Conservation (phyloP, 2,888 invertebrate genomes). For the Andrena flavipes region DNA sequence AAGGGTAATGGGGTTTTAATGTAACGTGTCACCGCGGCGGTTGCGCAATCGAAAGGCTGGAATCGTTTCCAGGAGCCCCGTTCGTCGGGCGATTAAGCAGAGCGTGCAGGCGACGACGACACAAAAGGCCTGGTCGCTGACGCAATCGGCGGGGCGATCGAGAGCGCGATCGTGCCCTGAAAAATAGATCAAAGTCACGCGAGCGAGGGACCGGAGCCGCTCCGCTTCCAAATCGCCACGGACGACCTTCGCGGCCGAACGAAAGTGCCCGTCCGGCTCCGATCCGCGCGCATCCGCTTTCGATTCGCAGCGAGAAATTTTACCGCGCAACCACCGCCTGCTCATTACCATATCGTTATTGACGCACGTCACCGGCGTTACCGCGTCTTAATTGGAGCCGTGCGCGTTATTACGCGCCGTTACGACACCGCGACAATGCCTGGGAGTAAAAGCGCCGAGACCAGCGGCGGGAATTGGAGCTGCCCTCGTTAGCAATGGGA, state of each 20-base stretch:
- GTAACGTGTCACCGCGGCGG: not conserved
- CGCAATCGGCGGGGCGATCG: slow-evolving; percentile 45
- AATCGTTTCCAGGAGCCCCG: slow-evolving; percentile 37
- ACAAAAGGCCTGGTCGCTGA: slow-evolving; percentile 52
- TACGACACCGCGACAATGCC: slow-evolving; percentile 23
- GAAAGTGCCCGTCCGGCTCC: slow-evolving; percentile 16
- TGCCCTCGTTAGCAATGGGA: slow-evolving; percentile 1
- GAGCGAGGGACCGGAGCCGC: slow-evolving; percentile 26
- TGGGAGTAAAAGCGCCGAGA: not conserved
- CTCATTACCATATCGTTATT: slow-evolving; percentile 50
- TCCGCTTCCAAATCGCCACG: slow-evolving; percentile 58
- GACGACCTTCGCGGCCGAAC: slow-evolving; percentile 52
- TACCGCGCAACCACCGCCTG: slow-evolving; percentile 20
- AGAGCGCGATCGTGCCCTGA: slow-evolving; percentile 53
- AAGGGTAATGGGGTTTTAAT: slow-evolving; percentile 7
- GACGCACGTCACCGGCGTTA: slow-evolving; percentile 22
- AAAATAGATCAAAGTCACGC: slow-evolving; percentile 67
- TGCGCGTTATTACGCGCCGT: slow-evolving; percentile 13
- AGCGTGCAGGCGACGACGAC: slow-evolving; percentile 42
- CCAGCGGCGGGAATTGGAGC: not conserved
- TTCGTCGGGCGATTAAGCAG: slow-evolving; percentile 49
- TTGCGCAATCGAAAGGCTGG: slow-evolving; percentile 35
- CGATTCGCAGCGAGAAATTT: slow-evolving; percentile 27
- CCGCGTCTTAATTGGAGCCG: slow-evolving; percentile 30
- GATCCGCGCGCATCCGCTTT: slow-evolving; percentile 35